Evolutionary conservation across 2,888 invertebrate genomes (phyloP), one percentile per base, ranked within the genome.

Genomic region (Chymomyza caudatula): DNA sequence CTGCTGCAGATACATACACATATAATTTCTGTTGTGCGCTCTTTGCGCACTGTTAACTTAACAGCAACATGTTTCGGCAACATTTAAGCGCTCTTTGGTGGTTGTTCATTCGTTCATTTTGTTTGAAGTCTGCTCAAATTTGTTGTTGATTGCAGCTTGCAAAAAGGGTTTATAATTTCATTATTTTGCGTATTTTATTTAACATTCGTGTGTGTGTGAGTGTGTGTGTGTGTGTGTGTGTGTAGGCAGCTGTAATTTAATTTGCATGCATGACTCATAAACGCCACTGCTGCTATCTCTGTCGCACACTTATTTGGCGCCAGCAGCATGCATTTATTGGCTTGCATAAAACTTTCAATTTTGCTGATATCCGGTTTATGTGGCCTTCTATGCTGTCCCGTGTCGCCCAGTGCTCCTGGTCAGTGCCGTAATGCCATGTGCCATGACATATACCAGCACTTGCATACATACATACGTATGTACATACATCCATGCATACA

Each of bases 291-390:
- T 29, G 11, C 29, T 1, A 6, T 6, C 5, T 29, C 1, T 29
- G 4, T 29, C 43, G 6, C n/a, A 43, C 15, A 43, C 19, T 1
- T 13, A 1, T 47, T 19, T 47, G n/a, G 47, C 29, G 29, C 47
- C 47, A 17, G 47, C 19, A 15, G 15, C 19, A 47, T 17, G 11
- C 11, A 17, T 47, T 47, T 47, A 17, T 47, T 47, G 4, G 47
- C 47, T 47, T 19, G 70, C 69, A 69, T 73, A 74, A 74, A 79
- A 83, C 83, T 82, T 82, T 82, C 83, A 73, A 68, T 82, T 83
- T 83, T 81, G 54, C 64, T 83, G 67, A 75, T 83, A 79, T 79
- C 83, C 76, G 81, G 82, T 78, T 83, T 79, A 73, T 23, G 62
- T 69, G 74, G 69, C 83, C 80, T 80, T 81, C 78, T 66, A 53